Conservation (phyloP, 1,140 invertebrate species). For the Catajapyx aquilonaris region DNA sequence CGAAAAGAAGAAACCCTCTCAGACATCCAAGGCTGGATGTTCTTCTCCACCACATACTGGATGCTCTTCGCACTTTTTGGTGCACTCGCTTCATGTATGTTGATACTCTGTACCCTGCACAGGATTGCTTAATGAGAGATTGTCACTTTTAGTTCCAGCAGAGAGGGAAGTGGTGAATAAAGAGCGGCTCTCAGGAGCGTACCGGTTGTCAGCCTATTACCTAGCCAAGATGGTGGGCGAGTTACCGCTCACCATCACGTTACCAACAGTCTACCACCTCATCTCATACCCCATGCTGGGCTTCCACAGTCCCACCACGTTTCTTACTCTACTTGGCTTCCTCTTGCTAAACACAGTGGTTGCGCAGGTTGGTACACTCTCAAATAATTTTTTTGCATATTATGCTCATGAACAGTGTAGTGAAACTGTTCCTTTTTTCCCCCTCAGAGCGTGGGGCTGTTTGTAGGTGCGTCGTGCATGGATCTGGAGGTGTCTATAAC, state of each 20-base stretch:
- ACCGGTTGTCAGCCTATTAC: conserved; percentile 65
- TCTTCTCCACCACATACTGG: conserved; percentile 70
- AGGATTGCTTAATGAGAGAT: no score
- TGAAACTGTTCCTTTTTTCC: conserved; percentile 5
- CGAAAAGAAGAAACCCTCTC: conserved; percentile 48
- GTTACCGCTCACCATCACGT: conserved; percentile 48
- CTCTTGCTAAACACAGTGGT: conserved; percentile 54
- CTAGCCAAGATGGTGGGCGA: conserved; percentile 70
- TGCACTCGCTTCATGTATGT: conserved; percentile 50
- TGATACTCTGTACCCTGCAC: no score
- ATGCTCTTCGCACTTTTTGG: conserved; percentile 67
- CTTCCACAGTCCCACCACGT: conserved; percentile 35
- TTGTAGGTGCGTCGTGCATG: conserved; percentile 58
- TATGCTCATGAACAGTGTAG: conserved; percentile 1
- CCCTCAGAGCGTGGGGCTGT: conserved; percentile 55
- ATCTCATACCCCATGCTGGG: conserved; percentile 60
- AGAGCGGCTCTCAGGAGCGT: conserved; percentile 57
- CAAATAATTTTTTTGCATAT: not conserved
- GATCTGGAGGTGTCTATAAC: conserved; percentile 63
- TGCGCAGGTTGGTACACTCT: conserved; percentile 33
- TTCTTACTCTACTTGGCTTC: conserved; percentile 46
- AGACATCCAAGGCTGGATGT: conserved; percentile 71
- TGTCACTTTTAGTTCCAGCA: conserved; percentile 38
- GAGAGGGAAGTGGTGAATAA: conserved; percentile 68
- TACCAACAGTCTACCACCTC: conserved; percentile 56